phyloP scores from a whole-genome alignment of 2,888 invertebrate genomes.

The Erynnis tages region DNA sequence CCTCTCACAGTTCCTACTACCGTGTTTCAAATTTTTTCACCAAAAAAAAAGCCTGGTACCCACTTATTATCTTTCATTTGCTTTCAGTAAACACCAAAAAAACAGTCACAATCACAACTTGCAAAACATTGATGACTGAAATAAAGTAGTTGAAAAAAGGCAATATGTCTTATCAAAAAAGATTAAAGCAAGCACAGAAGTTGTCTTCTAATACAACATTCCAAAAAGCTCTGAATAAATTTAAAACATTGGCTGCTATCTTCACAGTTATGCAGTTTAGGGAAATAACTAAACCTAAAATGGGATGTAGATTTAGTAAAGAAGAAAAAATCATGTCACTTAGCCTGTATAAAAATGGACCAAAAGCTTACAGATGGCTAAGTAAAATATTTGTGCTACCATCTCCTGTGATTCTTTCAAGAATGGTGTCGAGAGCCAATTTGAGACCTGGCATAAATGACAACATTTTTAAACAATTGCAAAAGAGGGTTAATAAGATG shows the following conservation, averaged over 20 bases:
- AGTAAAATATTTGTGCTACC: conserved; percentile 2
- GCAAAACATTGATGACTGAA: neutral
- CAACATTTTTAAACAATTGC: neutral
- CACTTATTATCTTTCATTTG: too few species aligned
- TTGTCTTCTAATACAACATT: neutral
- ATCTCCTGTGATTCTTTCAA: neutral
- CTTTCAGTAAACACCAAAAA: neutral
- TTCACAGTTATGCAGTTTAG: neutral
- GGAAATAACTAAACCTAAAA: neutral
- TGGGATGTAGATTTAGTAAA: neutral
- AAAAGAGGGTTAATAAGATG: neutral
- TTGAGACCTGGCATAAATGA: neutral
- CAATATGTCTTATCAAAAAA: neutral
- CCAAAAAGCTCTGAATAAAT: neutral
- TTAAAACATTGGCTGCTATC: neutral
- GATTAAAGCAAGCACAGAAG: neutral
- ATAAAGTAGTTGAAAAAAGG: neutral
- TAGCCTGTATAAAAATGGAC: neutral
- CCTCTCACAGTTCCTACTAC: neutral
- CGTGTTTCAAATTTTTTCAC: neutral
- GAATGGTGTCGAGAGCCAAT: neutral
- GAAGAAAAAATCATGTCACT: conserved; percentile 1
- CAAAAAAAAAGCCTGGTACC: too few species aligned
- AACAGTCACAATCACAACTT: neutral
- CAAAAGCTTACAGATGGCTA: neutral